Evolutionary conservation across 1,140 invertebrate species (phyloP).

Genomic region (Alviniconcha marisindica): DNA sequence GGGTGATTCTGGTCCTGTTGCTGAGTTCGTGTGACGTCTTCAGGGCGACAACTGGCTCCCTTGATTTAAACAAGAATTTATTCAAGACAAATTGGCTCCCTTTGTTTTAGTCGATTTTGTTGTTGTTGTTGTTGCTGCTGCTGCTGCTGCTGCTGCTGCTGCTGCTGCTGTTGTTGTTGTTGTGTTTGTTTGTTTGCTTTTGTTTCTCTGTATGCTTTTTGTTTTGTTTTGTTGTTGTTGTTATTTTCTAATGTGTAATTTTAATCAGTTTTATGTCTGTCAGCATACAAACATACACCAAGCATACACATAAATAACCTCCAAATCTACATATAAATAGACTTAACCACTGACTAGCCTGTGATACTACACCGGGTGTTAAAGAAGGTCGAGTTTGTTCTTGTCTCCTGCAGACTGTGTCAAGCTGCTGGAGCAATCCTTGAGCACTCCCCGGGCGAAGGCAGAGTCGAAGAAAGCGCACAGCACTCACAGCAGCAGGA

Average conservation of each 20-base stretch:
- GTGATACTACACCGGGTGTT: neutral
- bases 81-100: too few species aligned
- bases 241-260: too few species aligned
- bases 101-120: too few species aligned
- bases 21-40: too few species aligned
- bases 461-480: neutral
- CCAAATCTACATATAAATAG: neutral
- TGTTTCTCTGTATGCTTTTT: too few species aligned
- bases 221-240: neutral
- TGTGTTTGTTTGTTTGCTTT: too few species aligned
- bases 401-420: constrained; percentile 8
- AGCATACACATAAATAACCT: neutral
- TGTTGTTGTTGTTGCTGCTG: too few species aligned
- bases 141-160: too few species aligned
- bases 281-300: neutral
- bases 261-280: neutral
- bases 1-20: too few species aligned
- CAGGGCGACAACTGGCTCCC: too few species aligned
- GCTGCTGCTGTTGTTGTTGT: too few species aligned
- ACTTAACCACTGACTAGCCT: neutral
- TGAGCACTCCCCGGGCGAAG: neutral
- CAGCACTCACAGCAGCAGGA: neutral
- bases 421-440: neutral
- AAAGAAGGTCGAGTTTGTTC: neutral
- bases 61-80: too few species aligned